Conservation (phyloP, 2,797 vertebrate species). For the Petrocephalus schoutedeni region DNA sequence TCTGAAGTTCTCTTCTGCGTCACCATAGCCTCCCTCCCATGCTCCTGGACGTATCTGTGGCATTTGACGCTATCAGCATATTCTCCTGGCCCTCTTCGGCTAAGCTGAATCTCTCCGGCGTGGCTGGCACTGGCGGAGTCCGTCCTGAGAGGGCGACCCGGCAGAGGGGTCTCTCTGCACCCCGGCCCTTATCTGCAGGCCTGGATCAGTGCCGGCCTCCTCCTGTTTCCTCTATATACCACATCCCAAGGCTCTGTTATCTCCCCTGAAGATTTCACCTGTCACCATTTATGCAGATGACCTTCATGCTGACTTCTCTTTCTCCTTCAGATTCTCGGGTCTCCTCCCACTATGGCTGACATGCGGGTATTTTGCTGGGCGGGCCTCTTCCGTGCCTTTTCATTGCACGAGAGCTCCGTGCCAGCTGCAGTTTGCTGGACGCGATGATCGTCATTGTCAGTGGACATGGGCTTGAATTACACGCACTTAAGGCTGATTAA, state of each 20-base stretch:
- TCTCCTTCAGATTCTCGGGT: background rate
- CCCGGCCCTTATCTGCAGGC: background rate
- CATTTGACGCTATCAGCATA: background rate
- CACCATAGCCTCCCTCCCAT: background rate
- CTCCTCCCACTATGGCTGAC: background rate
- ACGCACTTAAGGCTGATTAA: background rate
- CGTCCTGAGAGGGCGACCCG: background rate
- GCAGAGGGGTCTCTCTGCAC: background rate
- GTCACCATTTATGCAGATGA: slow-evolving; percentile 6
- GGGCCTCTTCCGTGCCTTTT: background rate
- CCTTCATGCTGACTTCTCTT: background rate
- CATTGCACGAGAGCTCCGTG: background rate
- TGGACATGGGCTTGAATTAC: background rate
- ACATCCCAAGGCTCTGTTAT: slow-evolving; percentile 3
- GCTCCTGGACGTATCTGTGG: background rate
- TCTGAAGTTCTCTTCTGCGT: background rate
- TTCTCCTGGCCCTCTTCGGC: background rate
- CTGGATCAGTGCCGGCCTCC: background rate
- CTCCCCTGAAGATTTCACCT: slow-evolving; percentile 4
- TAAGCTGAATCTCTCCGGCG: background rate
- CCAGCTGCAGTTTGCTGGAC: background rate
- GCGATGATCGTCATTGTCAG: background rate
- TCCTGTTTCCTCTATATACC: slow-evolving; percentile 7
- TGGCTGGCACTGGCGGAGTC: background rate
- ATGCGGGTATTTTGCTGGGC: background rate